A percentile compares a stretch with the other conserved stretches of the same genome.
These are phyloP conservation scores for Sclerodermus sp. DNA, from an alignment of 2,888 invertebrate species.

Conservation along the genomic window DNA sequence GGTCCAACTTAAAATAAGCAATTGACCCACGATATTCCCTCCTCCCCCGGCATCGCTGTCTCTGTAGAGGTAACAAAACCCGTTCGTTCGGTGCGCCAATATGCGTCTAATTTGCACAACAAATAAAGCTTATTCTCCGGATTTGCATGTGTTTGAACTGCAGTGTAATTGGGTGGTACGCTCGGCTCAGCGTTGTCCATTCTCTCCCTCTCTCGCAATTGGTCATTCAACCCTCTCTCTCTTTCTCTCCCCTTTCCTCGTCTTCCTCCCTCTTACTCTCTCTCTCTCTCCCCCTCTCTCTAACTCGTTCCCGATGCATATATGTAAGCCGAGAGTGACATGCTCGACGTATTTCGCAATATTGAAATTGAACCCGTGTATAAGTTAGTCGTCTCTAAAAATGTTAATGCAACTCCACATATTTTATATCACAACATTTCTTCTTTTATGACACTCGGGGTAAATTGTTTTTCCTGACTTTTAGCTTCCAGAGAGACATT, in stretches of 20 bases:
- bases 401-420: too few relatives aligned
- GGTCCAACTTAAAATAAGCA: constrained; percentile 51
- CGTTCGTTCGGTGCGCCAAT: constrained; percentile 53
- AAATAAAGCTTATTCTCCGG: constrained; percentile 58
- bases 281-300: constrained; percentile 10
- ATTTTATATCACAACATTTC: too few relatives aligned
- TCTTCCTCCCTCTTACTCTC: constrained; percentile 4
- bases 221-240: constrained; percentile 11
- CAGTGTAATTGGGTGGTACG: constrained; percentile 57
- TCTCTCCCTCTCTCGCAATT: constrained; percentile 23
- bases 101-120: constrained; percentile 58
- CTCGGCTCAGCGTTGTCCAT: constrained; percentile 39
- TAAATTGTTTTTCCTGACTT: too few relatives aligned
- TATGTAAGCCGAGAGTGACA: constrained; percentile 20
- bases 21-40: constrained; percentile 44
- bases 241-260: constrained; percentile 4
- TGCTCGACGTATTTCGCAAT: constrained; percentile 36
- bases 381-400: constrained; percentile 10
- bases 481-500: too few relatives aligned
- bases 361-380: constrained; percentile 28
- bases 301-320: constrained; percentile 3
- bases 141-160: constrained; percentile 59
- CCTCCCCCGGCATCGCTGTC: constrained; percentile 18
- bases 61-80: constrained; percentile 47
- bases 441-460: too few relatives aligned